These are phyloP conservation scores for Diplodus sargus DNA, from an alignment of 2,797 vertebrate species.

Conservation along the genomic window DNA sequence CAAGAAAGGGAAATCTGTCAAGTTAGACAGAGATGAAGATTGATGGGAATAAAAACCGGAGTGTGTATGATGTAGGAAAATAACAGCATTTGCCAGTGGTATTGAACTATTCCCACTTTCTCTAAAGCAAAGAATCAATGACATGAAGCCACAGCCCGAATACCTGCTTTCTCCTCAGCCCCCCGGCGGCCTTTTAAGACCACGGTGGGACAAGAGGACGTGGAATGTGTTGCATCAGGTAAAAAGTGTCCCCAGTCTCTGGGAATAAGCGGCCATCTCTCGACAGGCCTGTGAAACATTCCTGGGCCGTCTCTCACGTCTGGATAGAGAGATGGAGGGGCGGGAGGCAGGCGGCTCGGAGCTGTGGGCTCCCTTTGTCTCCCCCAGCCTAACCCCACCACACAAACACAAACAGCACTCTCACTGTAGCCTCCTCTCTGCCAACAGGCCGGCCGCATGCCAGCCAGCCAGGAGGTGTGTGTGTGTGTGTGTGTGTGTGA, in stretches of 20 bases:
- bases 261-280: constrained; percentile 84
- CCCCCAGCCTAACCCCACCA: constrained; percentile 64
- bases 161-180: too few species aligned
- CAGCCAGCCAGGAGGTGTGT: constrained; percentile 54
- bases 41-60: constrained; percentile 43
- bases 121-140: not conserved
- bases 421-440: constrained; percentile 63
- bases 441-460: constrained; percentile 67
- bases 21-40: constrained; percentile 56
- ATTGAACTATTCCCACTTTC: constrained; percentile 9
- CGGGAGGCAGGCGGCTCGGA: constrained; percentile 54
- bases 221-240: constrained; percentile 81
- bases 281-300: constrained; percentile 88
- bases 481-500: constrained; percentile 9
- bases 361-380: constrained; percentile 84
- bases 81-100: not conserved
- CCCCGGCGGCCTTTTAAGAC: constrained; percentile 6
- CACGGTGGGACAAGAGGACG: constrained; percentile 38
- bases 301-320: constrained; percentile 83
- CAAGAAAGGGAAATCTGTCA: constrained; percentile 71
- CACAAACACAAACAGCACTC: constrained; percentile 73
- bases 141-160: not conserved
- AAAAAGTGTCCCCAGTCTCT: constrained; percentile 75
- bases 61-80: not conserved
- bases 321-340: constrained; percentile 72